A percentile compares a stretch with the other conserved stretches of the same genome.
phyloP scores from a whole-genome alignment of 2,888 invertebrate genomes.

The Leptopilina myrica region DNA sequence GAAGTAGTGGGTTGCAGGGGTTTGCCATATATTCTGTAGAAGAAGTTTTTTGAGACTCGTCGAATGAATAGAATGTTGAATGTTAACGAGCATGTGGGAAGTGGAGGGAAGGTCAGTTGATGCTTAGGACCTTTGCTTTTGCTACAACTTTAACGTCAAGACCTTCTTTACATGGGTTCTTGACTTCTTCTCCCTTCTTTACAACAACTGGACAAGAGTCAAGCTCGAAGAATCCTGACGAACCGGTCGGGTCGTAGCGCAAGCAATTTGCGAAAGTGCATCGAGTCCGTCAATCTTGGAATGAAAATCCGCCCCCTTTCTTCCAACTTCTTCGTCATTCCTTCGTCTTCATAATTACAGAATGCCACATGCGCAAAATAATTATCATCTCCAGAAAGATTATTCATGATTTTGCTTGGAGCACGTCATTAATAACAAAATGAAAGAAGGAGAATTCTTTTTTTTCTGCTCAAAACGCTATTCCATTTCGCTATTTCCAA shows the following conservation, averaged over 20 bases:
- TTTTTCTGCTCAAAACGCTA: too few species aligned
- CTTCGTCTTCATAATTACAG: slow-evolving; percentile 62
- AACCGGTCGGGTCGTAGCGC: slow-evolving; percentile 53
- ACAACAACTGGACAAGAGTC: not conserved
- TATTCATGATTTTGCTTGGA: not conserved
- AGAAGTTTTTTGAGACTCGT: slow-evolving; percentile 1
- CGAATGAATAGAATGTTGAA: slow-evolving; percentile 6
- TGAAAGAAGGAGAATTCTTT: not conserved
- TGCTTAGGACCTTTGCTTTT: not conserved
- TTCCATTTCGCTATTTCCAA: too few species aligned
- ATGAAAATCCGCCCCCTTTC: slow-evolving; percentile 46
- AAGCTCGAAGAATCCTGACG: slow-evolving; percentile 49
- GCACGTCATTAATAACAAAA: slow-evolving; percentile 8
- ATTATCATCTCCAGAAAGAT: slow-evolving; percentile 57
- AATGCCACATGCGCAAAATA: slow-evolving; percentile 62
- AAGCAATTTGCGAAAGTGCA: slow-evolving; percentile 66
- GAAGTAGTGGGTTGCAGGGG: too few species aligned
- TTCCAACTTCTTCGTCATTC: slow-evolving; percentile 41
- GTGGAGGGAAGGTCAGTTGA: slow-evolving; percentile 9
- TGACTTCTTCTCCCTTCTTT: slow-evolving; percentile 15
- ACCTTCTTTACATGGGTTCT: slow-evolving; percentile 30
- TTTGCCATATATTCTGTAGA: not conserved
- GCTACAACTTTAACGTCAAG: slow-evolving; percentile 41
- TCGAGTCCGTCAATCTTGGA: slow-evolving; percentile 52
- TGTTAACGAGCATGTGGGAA: slow-evolving; percentile 13